Percentiles rank a stretch among this genome's conserved stretches.
phyloP scores from a whole-genome alignment of 1,140 invertebrate species.

The Trachymyrmex septentrionalis region DNA sequence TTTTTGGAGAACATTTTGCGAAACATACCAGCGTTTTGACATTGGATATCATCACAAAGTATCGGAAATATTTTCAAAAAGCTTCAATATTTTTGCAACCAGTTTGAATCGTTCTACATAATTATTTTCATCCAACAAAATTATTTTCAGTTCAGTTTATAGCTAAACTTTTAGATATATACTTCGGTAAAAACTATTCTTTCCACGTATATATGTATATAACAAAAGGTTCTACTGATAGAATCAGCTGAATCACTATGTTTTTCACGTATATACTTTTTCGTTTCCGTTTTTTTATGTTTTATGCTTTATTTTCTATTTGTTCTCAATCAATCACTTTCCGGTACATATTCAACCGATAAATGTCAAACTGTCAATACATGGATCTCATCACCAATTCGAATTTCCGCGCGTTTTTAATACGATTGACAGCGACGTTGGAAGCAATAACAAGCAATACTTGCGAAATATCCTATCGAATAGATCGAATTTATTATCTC shows the following conservation, averaged over 20 bases:
- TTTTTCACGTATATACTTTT: background rate
- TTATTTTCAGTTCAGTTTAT: no score
- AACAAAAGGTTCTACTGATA: background rate
- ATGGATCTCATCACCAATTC: conserved; percentile 43
- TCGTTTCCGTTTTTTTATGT: background rate
- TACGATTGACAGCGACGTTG: conserved; percentile 2
- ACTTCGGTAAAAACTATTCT: no score
- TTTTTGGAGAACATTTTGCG: background rate
- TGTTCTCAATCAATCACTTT: conserved; percentile 56
- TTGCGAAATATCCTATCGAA: background rate
- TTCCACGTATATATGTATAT: background rate
- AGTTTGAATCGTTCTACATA: no score
- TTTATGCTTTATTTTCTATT: conserved; percentile 28
- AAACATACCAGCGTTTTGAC: no score
- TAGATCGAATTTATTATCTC: background rate
- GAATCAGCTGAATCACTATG: conserved; percentile 26
- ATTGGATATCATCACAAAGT: no score
- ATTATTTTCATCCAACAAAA: no score
- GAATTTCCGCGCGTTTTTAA: conserved; percentile 43
- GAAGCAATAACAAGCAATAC: conserved; percentile 29
- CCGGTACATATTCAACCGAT: conserved; percentile 20
- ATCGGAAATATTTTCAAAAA: no score
- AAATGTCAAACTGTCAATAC: conserved; percentile 55
- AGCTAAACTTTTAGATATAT: no score
- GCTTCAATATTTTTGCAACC: no score